phyloP scores from a whole-genome alignment of 2,888 invertebrate species.

The Heliconius charithonia region DNA sequence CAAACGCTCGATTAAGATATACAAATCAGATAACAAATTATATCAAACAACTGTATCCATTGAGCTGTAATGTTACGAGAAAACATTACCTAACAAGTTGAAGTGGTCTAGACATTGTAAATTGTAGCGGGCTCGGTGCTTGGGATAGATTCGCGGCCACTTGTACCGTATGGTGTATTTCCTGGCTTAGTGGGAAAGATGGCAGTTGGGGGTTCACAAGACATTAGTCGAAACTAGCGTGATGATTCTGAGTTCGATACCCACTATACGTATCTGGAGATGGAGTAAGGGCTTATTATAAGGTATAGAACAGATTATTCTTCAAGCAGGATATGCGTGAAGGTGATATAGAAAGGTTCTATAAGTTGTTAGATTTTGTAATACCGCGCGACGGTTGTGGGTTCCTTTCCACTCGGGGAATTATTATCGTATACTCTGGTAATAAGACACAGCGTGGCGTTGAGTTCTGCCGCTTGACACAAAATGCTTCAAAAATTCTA shows the following conservation, averaged over 20 bases:
- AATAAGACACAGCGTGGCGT: too few relatives aligned
- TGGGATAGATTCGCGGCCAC: neutral
- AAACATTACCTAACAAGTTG: constrained; percentile 32
- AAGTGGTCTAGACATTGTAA: constrained; percentile 26
- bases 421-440: too few relatives aligned
- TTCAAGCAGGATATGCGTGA: too few relatives aligned
- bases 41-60: constrained; percentile 1
- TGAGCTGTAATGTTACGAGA: constrained; percentile 26
- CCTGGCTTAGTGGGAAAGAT: neutral
- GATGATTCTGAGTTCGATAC: neutral
- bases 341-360: too few relatives aligned
- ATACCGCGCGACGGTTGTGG: too few relatives aligned
- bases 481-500: too few relatives aligned
- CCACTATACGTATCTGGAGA: neutral
- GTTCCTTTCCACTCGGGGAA: too few relatives aligned
- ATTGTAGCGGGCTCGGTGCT: constrained; percentile 16
- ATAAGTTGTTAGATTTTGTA: too few relatives aligned
- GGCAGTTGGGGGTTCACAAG: neutral
- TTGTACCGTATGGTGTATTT: constrained; percentile 6
- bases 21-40: neutral
- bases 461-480: too few relatives aligned
- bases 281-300: neutral
- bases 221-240: neutral
- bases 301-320: too few relatives aligned
- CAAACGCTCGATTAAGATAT: neutral